Evolutionary conservation across 30 jellyfish, hydroid and myxozoan genomes (phyloP), one percentile per base, ranked within the genome.

Genomic region (Chironex yamaguchii): DNA sequence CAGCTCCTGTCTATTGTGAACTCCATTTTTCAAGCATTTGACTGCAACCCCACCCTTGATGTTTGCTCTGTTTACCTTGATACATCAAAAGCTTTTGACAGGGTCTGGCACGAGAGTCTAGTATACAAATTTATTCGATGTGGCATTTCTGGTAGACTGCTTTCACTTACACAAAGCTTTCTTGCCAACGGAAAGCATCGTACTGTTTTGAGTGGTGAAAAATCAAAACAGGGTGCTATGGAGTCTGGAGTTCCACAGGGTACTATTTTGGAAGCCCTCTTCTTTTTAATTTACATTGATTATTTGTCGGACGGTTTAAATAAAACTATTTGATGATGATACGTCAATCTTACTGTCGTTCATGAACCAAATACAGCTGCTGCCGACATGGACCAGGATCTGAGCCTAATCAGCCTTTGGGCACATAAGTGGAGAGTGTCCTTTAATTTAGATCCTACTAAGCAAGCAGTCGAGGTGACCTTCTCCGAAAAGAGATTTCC

Each of bases 121-220:
- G 17, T 42, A 6, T 9, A 17, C 9, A 42, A 42, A 42, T 17
- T 42, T 42, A 9, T 17, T 42, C 58, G 17, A 42, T 42, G n/a
- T n/a, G n/a, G n/a, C n/a, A n/a, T n/a, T n/a, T n/a, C n/a, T n/a
- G n/a, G n/a, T n/a, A n/a, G n/a, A n/a, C n/a, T 71, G 76, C 85
- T 71, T 25, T 9, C 71, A 34, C 3, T 71, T n/a, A 71, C 49
- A 4, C 71, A 76, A 49, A 76, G 88, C 23, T 50, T 76, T 52
- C 88, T 76, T 76, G 54, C 88, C 14, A 27, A 49, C 79, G 31
- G 80, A 76, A 25, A 50, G 33, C 88, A 71, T 68, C 85, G 71
- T 71, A 71, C 85, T 71, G 85, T 71, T 71, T 36, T 71, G 36
- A 71, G 49, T 71, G 85, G 85, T 23, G 49, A 71, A 35, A 71